Conservation (phyloP, 2,113 vertebrate genomes). For the Tringa solitaria region DNA sequence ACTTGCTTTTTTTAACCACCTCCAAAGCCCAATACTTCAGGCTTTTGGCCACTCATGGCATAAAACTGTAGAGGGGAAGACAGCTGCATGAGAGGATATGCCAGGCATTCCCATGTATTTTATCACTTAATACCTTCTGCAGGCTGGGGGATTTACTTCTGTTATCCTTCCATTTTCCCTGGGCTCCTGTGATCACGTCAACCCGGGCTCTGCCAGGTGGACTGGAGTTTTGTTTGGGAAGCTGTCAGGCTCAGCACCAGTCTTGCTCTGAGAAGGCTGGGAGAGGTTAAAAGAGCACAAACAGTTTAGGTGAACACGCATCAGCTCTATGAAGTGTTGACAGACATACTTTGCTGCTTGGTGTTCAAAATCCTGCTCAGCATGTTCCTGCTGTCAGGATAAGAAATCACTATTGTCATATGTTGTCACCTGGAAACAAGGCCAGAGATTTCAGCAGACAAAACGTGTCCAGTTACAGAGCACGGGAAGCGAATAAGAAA, state of each 20-base stretch:
- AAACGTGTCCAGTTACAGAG: not conserved
- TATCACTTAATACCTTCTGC: not conserved
- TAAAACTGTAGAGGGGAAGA: not conserved
- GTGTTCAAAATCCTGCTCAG: not conserved
- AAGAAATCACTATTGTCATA: not conserved
- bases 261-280: not conserved
- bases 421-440: slow-evolving; percentile 24
- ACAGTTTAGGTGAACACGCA: not conserved
- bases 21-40: not conserved
- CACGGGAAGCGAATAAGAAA: not conserved
- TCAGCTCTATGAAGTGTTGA: not conserved
- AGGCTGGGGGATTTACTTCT: not conserved
- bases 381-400: slow-evolving; percentile 18
- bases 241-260: not conserved
- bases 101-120: not conserved
- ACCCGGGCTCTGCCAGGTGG: not conserved
- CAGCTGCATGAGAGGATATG: not conserved
- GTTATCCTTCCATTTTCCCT: not conserved
- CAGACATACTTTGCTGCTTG: not conserved
- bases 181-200: not conserved
- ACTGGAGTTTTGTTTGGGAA: not conserved
- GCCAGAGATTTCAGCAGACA: not conserved
- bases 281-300: not conserved
- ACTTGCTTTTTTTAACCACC: not conserved
- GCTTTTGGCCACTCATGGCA: not conserved